These are phyloP conservation scores for Calliphora vicina DNA, from an alignment of 1,140 invertebrate genomes.

Conservation along the genomic window DNA sequence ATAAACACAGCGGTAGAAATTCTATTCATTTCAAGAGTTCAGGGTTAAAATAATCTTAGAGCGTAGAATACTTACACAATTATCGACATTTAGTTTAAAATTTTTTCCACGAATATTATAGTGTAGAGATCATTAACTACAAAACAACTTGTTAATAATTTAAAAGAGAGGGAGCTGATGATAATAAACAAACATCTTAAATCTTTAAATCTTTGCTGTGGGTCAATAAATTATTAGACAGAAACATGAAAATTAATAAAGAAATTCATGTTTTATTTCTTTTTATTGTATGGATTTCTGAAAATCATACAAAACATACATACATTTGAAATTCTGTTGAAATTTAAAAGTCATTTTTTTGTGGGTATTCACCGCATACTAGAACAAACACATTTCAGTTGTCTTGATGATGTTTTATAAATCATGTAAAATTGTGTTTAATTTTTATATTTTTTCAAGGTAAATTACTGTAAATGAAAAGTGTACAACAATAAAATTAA, in stretches of 20 bases:
- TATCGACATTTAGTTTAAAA: background rate
- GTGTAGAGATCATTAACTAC: background rate
- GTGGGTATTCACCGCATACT: too few species aligned
- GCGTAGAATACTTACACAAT: too few species aligned
- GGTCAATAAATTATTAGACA: background rate
- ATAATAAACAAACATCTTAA: background rate
- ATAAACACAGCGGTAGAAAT: background rate
- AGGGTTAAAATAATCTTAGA: background rate
- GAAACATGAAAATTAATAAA: background rate
- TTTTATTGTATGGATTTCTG: too few species aligned
- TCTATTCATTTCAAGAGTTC: background rate
- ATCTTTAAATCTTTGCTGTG: background rate
- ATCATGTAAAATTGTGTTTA: too few species aligned
- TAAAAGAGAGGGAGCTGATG: too few species aligned
- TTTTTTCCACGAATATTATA: background rate
- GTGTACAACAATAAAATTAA: background rate
- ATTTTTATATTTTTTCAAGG: background rate
- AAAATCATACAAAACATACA: background rate
- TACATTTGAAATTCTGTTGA: too few species aligned
- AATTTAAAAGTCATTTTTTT: background rate
- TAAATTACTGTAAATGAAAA: conserved; percentile 5
- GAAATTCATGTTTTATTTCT: background rate
- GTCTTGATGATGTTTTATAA: too few species aligned
- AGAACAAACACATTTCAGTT: too few species aligned
- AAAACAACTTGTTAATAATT: background rate